Evolutionary conservation across 92 coral and sea anemone genomes (phyloP), one percentile per base, ranked within the genome.

Genomic region (Zoanthus solanderi): DNA sequence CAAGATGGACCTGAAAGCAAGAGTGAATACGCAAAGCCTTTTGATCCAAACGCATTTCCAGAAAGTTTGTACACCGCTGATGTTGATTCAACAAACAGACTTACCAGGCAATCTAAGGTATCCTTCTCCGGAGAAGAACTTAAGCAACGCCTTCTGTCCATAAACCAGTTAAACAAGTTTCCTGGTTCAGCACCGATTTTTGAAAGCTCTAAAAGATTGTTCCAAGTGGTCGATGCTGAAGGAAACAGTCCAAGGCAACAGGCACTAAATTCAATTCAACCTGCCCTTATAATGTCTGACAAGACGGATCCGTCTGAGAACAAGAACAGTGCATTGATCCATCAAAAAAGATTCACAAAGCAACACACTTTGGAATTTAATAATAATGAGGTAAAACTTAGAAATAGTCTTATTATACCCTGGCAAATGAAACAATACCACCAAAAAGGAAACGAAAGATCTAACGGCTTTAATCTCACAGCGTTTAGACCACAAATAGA

Each of bases 401-500:
- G 17, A 81, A 0, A 63, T 23, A 15, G 31, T 4, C 18, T 45
- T 66, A n/a, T 73, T 81, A 66, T 42, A 52, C 45, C 47, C 45
- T 7, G 63, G 45, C 16, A 32, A 30, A 18, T 50, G 45, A 29
- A 66, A 7, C 56, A 31, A 12, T 14, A 45, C 14, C 56, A 44
- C 23, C 84, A 37, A 65, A 81, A 81, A 2, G 65, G 28, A 28
- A 65, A 81, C 47, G 44, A 17, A 16, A 68, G 75, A 67, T 68
- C 75, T n/a, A 18, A n/a, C 5, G 58, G 13, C 10, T 42, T 42
- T n/a, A n/a, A 66, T 28, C 6, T 46, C 23, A 14, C 46, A 8
- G 42, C 9, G 42, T 81, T 9, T 18, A 60, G 63, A 67, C 63
- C 75, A 9, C 75, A 30, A 15, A 52, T 80, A 29, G 75, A 80